Conservation (phyloP, 1,140 invertebrate genomes). For the Drosophila ogumai region DNA sequence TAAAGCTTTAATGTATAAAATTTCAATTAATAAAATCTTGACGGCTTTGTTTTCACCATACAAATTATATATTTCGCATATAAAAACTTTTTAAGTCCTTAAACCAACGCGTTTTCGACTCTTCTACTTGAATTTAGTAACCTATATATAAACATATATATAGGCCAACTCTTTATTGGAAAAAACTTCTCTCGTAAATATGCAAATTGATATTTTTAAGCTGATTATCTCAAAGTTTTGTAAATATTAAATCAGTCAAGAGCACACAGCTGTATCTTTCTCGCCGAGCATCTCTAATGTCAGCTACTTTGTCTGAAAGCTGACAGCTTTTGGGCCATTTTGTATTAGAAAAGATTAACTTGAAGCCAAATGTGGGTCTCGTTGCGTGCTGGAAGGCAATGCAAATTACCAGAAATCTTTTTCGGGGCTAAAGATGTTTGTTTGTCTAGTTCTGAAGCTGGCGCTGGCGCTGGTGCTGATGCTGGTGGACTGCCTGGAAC, state of each 20-base stretch:
- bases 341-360: conserved; percentile 65
- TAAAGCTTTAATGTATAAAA: neutral
- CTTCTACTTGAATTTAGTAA: no score
- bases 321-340: conserved; percentile 48
- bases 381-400: conserved; percentile 42
- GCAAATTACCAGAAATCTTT: conserved; percentile 52
- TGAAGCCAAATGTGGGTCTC: conserved; percentile 37
- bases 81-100: no score
- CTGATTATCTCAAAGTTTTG: conserved; percentile 9
- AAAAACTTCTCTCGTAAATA: conserved; percentile 3
- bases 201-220: neutral
- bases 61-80: neutral
- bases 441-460: conserved; percentile 47
- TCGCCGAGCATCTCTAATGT: conserved; percentile 27
- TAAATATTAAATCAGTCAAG: conserved; percentile 14
- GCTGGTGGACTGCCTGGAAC: conserved; percentile 13
- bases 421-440: conserved; percentile 33
- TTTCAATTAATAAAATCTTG: neutral
- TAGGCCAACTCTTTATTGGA: neutral
- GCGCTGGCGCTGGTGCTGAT: neutral
- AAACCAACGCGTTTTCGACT: neutral
- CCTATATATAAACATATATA: no score
- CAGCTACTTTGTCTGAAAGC: conserved; percentile 29
- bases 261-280: neutral
- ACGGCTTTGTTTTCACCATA: neutral